These are phyloP conservation scores for Ceratothoa steindachneri DNA, from an alignment of 2,888 invertebrate genomes.

Conservation along the genomic window DNA sequence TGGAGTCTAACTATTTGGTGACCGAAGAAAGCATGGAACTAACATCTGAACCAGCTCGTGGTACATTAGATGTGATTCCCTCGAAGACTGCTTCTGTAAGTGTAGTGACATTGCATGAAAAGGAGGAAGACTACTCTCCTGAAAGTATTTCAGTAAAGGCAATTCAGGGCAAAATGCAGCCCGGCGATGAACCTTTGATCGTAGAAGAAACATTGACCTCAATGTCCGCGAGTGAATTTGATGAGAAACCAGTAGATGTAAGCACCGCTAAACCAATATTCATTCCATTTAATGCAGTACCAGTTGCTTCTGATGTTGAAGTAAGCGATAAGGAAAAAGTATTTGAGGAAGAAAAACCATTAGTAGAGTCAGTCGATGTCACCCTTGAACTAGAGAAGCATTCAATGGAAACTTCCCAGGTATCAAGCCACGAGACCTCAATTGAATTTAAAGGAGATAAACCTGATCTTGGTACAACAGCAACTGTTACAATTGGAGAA, in stretches of 20 bases:
- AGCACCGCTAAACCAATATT: neutral
- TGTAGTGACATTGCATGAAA: constrained; percentile 36
- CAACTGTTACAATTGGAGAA: neutral
- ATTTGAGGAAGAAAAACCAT: constrained; percentile 19
- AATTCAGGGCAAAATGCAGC: constrained; percentile 18
- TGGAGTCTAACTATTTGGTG: neutral
- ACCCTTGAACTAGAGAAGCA: neutral
- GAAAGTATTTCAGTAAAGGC: constrained; percentile 18
- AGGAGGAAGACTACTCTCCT: constrained; percentile 48
- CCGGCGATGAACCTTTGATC: constrained; percentile 27
- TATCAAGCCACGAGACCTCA: constrained; percentile 1
- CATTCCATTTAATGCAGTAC: neutral
- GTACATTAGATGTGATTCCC: constrained; percentile 28
- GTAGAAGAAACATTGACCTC: constrained; percentile 27
- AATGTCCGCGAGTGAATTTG: neutral
- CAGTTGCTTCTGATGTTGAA: neutral
- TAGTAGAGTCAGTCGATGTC: neutral
- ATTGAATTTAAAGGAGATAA: neutral
- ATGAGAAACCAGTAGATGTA: neutral
- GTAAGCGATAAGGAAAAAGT: constrained; percentile 29
- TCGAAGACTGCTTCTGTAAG: constrained; percentile 32
- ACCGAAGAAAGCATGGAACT: constrained; percentile 20
- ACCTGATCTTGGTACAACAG: neutral
- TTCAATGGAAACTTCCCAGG: neutral
- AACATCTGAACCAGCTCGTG: constrained; percentile 21